Evolutionary conservation across 2,113 vertebrate species (phyloP).

Genomic region (Neolamprologus caudopunctatus): DNA sequence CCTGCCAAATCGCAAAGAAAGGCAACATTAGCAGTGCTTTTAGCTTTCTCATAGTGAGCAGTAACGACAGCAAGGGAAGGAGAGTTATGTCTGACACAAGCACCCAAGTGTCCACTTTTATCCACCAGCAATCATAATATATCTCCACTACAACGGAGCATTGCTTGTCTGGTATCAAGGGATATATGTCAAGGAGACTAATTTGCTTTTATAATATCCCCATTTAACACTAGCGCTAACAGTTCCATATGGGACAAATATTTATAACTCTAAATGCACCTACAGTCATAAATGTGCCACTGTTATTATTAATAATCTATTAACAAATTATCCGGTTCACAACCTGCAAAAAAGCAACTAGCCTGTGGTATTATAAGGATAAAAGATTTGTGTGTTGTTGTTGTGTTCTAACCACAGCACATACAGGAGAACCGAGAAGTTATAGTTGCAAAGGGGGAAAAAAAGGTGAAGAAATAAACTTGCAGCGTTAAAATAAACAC

Average conservation of each 20-base stretch:
- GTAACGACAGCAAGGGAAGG: slow-evolving; percentile 14
- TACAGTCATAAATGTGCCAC: not conserved
- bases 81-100: slow-evolving; percentile 46
- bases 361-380: not conserved
- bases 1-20: slow-evolving; percentile 18
- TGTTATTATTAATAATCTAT: not conserved
- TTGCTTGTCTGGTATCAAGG: not conserved
- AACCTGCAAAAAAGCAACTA: not conserved
- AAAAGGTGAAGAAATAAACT: not conserved
- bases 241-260: not conserved
- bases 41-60: slow-evolving; percentile 27
- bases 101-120: slow-evolving; percentile 32
- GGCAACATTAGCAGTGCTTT: slow-evolving; percentile 47
- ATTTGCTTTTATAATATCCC: not conserved
- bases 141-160: not conserved
- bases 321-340: not conserved
- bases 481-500: not conserved
- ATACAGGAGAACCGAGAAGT: not conserved
- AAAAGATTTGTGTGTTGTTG: not conserved
- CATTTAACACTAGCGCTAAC: not conserved
- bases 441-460: not conserved
- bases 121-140: slow-evolving; percentile 22
- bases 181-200: not conserved
- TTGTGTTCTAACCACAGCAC: not conserved
- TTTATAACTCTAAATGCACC: not conserved